Conservation (phyloP, 2,113 vertebrate species). For the Polypterus senegalus region DNA sequence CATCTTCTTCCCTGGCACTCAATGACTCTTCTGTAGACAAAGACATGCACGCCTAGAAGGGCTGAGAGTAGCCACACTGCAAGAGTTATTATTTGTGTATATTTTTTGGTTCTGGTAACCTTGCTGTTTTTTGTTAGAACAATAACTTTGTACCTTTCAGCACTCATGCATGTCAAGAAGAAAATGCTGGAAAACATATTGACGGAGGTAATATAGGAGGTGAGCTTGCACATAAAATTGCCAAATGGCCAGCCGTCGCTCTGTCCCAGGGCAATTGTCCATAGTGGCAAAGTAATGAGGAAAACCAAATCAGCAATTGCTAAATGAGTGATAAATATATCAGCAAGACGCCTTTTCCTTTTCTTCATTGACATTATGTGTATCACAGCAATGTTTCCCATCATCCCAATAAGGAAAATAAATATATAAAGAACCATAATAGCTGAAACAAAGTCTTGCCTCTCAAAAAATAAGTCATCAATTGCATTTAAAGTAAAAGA, state of each 20-base stretch:
- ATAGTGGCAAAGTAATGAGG: conserved; percentile 18
- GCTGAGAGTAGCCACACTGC: conserved; percentile 11
- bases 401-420: conserved; percentile 14
- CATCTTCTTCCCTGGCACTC: not conserved
- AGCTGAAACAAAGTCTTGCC: not conserved
- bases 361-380: conserved; percentile 9
- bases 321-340: conserved; percentile 18
- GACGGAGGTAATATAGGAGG: conserved; percentile 16
- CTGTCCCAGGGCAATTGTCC: conserved; percentile 5
- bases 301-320: conserved; percentile 20
- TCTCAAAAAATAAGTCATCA: not conserved
- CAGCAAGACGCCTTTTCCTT: conserved; percentile 8
- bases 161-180: conserved; percentile 17
- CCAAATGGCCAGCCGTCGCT: conserved; percentile 15
- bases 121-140: conserved; percentile 10
- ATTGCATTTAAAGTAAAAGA: not conserved
- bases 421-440: conserved; percentile 10
- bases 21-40: not conserved
- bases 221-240: conserved; percentile 13
- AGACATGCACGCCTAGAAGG: conserved; percentile 1
- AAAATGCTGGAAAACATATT: conserved; percentile 24
- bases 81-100: conserved; percentile 2
- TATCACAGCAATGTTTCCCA: conserved; percentile 17
- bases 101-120: conserved; percentile 5
- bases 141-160: conserved; percentile 19